Conservation (phyloP, 2,113 vertebrate species). For the Polyodon spathula region DNA sequence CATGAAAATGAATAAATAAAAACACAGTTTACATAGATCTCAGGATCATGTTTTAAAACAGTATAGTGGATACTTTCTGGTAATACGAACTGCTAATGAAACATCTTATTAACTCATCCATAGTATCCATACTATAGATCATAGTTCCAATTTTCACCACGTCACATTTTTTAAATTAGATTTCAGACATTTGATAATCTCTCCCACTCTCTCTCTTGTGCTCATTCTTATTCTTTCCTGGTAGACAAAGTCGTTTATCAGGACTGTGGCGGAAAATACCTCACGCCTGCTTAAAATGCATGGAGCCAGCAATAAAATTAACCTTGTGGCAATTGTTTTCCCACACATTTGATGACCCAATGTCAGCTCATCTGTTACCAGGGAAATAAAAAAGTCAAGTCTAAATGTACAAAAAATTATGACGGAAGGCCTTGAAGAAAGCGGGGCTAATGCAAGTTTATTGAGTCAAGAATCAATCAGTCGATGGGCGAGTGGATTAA, state of each 20-base stretch:
- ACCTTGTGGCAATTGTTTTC: constrained; percentile 84
- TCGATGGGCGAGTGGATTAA: constrained; percentile 70
- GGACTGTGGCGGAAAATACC: constrained; percentile 59
- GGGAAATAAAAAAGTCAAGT: constrained; percentile 74
- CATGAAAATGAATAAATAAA: not conserved
- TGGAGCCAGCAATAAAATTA: constrained; percentile 73
- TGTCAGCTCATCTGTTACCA: constrained; percentile 77
- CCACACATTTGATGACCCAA: constrained; percentile 69
- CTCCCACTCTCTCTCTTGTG: constrained; percentile 18
- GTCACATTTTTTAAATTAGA: constrained; percentile 41
- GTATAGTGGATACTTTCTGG: constrained; percentile 14
- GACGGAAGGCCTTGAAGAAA: constrained; percentile 63
- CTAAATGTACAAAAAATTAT: constrained; percentile 83
- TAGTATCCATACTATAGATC: constrained; percentile 35
- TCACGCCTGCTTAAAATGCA: constrained; percentile 66
- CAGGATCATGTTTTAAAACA: no score
- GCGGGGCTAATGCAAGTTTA: constrained; percentile 65
- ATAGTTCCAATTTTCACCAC: constrained; percentile 45
- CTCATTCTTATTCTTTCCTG: no score
- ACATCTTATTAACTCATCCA: constrained; percentile 40
- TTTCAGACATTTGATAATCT: no score
- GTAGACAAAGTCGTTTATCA: constrained; percentile 84
- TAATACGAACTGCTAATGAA: constrained; percentile 33
- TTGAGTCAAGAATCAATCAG: constrained; percentile 79
- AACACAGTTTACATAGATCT: no score